Percentiles rank a stretch among this genome's conserved stretches.
phyloP scores from a whole-genome alignment of 2,797 vertebrate species.

The Lagocephalus sceleratus region DNA sequence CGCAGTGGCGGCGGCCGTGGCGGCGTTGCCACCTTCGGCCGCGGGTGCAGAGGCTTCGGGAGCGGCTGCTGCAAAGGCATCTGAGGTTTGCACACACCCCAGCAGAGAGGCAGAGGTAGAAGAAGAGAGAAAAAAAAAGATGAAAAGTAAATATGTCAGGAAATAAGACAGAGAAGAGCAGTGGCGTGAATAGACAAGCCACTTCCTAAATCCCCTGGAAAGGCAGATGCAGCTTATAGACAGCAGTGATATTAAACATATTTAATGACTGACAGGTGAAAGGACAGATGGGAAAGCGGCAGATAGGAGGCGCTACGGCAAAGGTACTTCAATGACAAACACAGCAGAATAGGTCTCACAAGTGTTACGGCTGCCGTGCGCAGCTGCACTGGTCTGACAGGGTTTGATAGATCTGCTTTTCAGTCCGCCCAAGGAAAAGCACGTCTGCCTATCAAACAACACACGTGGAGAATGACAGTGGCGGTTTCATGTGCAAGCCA shows the following conservation, averaged over 20 bases:
- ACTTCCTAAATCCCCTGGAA: not conserved
- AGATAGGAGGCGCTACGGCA: constrained; percentile 62
- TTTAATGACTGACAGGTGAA: constrained; percentile 62
- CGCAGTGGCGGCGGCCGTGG: constrained; percentile 81
- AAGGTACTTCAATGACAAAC: constrained; percentile 41
- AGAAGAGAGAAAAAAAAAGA: constrained; percentile 22
- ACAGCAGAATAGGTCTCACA: constrained; percentile 36
- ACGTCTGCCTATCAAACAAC: constrained; percentile 61
- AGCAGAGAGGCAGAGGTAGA: constrained; percentile 24
- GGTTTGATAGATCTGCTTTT: constrained; percentile 71
- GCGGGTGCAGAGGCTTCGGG: constrained; percentile 84
- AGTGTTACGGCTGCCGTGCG: constrained; percentile 41
- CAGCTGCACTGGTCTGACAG: constrained; percentile 44
- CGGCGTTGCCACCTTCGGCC: constrained; percentile 82
- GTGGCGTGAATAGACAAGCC: constrained; percentile 6
- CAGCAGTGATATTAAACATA: constrained; percentile 29
- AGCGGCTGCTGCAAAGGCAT: constrained; percentile 90
- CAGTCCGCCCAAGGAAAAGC: constrained; percentile 60
- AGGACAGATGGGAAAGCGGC: constrained; percentile 58
- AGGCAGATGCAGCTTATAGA: not conserved
- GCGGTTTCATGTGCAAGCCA: constrained; percentile 42
- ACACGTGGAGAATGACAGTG: constrained; percentile 42
- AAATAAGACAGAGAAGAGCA: constrained; percentile 14
- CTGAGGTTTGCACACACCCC: constrained; percentile 74
- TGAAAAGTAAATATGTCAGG: constrained; percentile 29